These are phyloP conservation scores for Spheniscus humboldti DNA, from an alignment of 2,797 vertebrate genomes.

Conservation along the genomic window DNA sequence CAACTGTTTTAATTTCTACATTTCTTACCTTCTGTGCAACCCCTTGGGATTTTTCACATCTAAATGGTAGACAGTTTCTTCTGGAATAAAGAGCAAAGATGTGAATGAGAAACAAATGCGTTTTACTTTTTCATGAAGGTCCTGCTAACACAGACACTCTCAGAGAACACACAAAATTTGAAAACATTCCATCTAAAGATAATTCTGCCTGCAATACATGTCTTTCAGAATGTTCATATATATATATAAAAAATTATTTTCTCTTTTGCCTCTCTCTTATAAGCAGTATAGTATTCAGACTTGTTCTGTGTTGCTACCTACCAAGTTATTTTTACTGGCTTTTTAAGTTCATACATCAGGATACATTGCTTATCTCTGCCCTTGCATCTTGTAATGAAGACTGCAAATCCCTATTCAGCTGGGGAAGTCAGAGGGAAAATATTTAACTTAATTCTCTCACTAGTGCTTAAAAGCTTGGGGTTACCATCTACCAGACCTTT, in stretches of 20 bases:
- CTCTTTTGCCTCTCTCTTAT: background rate
- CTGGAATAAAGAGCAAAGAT: background rate
- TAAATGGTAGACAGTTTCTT: background rate
- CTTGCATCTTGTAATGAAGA: background rate
- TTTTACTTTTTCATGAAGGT: background rate
- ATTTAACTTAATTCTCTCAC: background rate
- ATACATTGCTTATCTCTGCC: background rate
- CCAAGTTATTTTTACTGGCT: background rate
- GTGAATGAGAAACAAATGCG: background rate
- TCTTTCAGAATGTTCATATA: background rate
- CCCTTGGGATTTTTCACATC: background rate
- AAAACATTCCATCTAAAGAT: background rate
- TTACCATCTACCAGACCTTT: background rate
- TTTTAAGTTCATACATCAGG: background rate
- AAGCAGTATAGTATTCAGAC: background rate
- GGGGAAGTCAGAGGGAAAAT: background rate
- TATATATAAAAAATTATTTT: background rate
- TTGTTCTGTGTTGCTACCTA: background rate
- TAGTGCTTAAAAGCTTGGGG: background rate
- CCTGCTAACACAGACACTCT: background rate
- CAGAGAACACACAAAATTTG: background rate
- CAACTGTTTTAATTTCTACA: background rate
- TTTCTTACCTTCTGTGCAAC: background rate
- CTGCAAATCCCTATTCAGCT: background rate
- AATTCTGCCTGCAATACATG: background rate